Evolutionary conservation across 2,888 invertebrate genomes (phyloP).

Genomic region (Stratiomys singularior): DNA sequence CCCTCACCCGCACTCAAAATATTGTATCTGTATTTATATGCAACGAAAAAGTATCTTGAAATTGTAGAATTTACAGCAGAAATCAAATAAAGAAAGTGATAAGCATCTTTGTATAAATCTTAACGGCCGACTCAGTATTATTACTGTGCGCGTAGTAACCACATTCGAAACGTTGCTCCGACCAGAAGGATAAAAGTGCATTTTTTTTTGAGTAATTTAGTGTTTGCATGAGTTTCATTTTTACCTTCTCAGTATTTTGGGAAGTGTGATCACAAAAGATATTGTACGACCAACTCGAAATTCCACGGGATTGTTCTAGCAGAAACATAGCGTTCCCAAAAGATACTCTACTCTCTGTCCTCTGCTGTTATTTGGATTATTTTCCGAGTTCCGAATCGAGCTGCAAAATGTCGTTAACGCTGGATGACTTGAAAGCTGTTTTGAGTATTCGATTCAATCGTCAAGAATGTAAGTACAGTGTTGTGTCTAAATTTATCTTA

Average conservation of each 20-base stretch:
- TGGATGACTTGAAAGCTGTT: conserved; percentile 51
- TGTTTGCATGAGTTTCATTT: background rate
- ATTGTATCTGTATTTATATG: background rate
- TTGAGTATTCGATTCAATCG: conserved; percentile 50
- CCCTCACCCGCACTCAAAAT: background rate
- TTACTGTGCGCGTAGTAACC: conserved; percentile 15
- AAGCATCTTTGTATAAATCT: conserved; percentile 16
- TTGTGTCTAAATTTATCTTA: background rate
- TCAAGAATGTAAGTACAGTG: conserved; percentile 52
- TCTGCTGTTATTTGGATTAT: background rate
- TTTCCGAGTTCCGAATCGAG: background rate
- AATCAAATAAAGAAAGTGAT: conserved; percentile 22
- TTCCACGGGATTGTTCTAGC: background rate
- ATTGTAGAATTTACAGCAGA: background rate
- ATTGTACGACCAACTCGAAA: no score
- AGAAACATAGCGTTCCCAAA: background rate
- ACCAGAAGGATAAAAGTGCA: background rate
- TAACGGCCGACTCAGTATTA: background rate
- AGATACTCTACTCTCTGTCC: background rate
- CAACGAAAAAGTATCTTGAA: background rate
- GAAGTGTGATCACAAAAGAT: conserved; percentile 17
- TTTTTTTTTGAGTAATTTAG: background rate
- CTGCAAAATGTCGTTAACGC: conserved; percentile 45
- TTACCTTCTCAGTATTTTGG: background rate
- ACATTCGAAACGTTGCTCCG: background rate